Percentiles rank a stretch among this genome's conserved stretches.
Evolutionary conservation across 2,113 vertebrate species (phyloP).

Genomic region (Centrocercus urophasianus): DNA sequence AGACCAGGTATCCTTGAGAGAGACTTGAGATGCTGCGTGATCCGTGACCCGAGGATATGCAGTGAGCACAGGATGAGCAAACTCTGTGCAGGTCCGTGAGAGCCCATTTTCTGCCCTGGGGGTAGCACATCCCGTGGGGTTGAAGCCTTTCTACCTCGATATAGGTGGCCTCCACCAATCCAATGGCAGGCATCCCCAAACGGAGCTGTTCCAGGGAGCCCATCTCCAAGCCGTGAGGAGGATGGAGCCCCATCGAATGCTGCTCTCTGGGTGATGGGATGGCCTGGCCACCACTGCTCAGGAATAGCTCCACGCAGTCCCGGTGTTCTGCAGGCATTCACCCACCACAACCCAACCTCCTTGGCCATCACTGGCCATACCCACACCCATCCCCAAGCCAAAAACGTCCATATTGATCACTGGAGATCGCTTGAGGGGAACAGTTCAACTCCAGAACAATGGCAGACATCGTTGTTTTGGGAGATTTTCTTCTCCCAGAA

Average conservation of each 20-base stretch:
- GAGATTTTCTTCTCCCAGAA: neutral
- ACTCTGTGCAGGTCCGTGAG: neutral
- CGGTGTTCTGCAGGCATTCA: neutral
- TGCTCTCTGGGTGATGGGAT: no score
- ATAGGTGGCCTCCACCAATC: neutral
- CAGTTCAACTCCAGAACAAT: neutral
- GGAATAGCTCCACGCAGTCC: neutral
- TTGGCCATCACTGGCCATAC: neutral
- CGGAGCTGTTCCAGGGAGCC: neutral
- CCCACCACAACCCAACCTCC: neutral
- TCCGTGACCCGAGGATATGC: accelerated
- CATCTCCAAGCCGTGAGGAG: accelerated
- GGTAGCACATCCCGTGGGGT: neutral
- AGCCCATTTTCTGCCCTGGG: neutral
- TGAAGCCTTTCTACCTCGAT: neutral
- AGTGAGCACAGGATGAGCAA: neutral
- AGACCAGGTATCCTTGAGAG: accelerated
- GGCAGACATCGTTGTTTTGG: accelerated
- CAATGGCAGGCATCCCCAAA: accelerated
- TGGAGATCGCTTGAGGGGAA: neutral
- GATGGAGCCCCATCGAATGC: no score
- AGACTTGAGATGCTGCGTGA: accelerated
- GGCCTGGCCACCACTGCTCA: neutral
- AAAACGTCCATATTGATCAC: neutral
- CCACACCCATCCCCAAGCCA: neutral